Base-by-base conservation (phyloP, 2,888 invertebrate species). In the Cyrtodaria siliqua region DNA sequence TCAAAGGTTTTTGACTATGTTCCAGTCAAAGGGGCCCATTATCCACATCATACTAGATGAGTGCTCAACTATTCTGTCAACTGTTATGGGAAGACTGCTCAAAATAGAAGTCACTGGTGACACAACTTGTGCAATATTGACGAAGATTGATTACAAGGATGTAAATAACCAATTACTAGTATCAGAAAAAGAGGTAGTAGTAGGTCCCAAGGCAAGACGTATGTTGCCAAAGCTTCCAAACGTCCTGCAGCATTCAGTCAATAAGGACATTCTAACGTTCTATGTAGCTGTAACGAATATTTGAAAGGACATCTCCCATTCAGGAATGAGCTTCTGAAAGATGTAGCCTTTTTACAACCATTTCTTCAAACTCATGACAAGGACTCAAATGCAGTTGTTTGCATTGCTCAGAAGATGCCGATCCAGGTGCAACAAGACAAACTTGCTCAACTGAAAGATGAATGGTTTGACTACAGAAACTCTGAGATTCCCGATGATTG, bases 21-120 rank as follows among this genome's bases (percentile, higher is more conserved):
- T 67, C 40, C 67, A 71, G 59, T 40, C 62, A 0, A 38, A 27
- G 29, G 66, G 57, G 18, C 62, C 74, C 26, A 57, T 71, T 57
- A 68, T 78, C 20, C 75, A 92, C 91, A 85, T 93, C 53, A 77
- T 93, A 29, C 75, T 92, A 23, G 92, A 92, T 81, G 90, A 62
- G 62, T 64, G 53, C 33, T 59, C 50, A 29, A 63, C 63, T n/a
- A 24, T 74, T 1, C 38, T 68, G 62, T 50, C 42, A 33, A 68
- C 49, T 23, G 57, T 69, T 16, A 62, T 69, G 63, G 59, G 57
- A 20, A 67, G 59, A 26, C 59, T 67, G 16, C 9, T 50, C 23
- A 67, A 57, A 29, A 26, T 29, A 16, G 64, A 64, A 18, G 33
- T 53, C 27, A 47, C 56, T 16, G 52, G 52, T 16, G 55, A 55